phyloP scores from a whole-genome alignment of 2,888 invertebrate species.

The Cataglyphis livida region DNA sequence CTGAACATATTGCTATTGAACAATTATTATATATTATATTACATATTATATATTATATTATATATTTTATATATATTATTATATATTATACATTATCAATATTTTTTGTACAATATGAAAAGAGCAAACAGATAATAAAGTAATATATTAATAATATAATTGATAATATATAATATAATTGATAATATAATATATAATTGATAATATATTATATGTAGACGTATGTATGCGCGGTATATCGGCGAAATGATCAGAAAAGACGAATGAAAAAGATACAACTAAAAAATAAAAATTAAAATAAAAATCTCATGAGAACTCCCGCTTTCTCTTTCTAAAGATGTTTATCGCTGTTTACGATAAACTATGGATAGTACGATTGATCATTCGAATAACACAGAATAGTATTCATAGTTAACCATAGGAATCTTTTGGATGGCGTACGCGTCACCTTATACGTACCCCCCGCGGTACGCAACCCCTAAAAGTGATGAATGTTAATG shows the following conservation, averaged over 20 bases:
- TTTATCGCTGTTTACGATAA: conserved; percentile 70
- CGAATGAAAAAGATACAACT: neutral
- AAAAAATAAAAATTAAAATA: neutral
- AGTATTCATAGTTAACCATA: conserved; percentile 70
- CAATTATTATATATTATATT: no score
- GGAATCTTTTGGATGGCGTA: conserved; percentile 67
- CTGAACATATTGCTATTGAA: neutral
- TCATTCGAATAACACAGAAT: conserved; percentile 59
- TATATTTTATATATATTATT: no score
- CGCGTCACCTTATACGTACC: conserved; percentile 49
- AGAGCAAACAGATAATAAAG: neutral
- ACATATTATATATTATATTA: no score
- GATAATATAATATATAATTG: neutral
- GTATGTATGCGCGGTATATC: neutral
- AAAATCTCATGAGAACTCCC: conserved; percentile 8
- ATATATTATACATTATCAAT: neutral
- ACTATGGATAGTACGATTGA: conserved; percentile 71
- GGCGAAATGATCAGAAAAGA: conserved; percentile 36
- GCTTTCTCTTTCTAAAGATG: conserved; percentile 65
- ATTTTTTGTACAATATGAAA: neutral
- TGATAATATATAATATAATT: no score
- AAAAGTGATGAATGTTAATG: conserved; percentile 64
- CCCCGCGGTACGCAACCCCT: conserved; percentile 67
- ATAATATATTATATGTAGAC: neutral
- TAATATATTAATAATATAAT: no score